A percentile compares a stretch with the other conserved stretches of the same genome.
Evolutionary conservation across 1,140 invertebrate species (phyloP).

Genomic region (Ceratina japonica): DNA sequence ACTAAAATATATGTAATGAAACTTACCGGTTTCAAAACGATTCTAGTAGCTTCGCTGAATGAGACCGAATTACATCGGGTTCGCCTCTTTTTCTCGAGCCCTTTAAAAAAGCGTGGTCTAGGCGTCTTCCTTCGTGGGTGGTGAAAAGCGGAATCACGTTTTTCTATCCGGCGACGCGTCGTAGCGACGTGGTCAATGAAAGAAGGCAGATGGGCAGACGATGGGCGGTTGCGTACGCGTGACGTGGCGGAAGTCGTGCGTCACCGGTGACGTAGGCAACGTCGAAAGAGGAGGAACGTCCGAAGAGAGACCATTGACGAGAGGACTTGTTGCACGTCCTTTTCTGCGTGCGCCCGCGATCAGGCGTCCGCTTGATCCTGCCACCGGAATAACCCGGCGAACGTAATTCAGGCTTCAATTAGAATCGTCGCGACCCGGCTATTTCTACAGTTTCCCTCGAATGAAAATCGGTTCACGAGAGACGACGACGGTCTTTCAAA

Average conservation of each 20-base stretch:
- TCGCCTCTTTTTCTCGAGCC: background rate
- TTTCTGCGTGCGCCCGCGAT: constrained; percentile 56
- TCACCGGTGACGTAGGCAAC: constrained; percentile 73
- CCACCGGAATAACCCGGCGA: background rate
- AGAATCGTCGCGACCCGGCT: background rate
- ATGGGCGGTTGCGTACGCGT: constrained; percentile 63
- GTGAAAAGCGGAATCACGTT: constrained; percentile 30
- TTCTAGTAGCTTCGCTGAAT: constrained; percentile 29
- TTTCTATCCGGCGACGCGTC: constrained; percentile 5
- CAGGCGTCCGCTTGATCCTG: background rate
- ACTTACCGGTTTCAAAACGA: constrained; percentile 36
- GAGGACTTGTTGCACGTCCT: constrained; percentile 74
- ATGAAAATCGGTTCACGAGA: no score
- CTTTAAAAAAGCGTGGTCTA: constrained; percentile 25
- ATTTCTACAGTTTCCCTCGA: background rate
- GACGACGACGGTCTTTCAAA: no score
- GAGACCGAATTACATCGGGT: constrained; percentile 23
- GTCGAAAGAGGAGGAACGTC: constrained; percentile 66
- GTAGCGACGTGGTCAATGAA: background rate
- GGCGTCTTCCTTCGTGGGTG: background rate
- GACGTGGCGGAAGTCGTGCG: constrained; percentile 74
- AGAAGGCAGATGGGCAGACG: background rate
- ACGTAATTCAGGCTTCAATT: background rate
- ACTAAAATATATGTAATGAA: no score
- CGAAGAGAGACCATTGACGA: constrained; percentile 70